Conservation (phyloP, 2,113 vertebrate species). For the Heterocephalus glaber region DNA sequence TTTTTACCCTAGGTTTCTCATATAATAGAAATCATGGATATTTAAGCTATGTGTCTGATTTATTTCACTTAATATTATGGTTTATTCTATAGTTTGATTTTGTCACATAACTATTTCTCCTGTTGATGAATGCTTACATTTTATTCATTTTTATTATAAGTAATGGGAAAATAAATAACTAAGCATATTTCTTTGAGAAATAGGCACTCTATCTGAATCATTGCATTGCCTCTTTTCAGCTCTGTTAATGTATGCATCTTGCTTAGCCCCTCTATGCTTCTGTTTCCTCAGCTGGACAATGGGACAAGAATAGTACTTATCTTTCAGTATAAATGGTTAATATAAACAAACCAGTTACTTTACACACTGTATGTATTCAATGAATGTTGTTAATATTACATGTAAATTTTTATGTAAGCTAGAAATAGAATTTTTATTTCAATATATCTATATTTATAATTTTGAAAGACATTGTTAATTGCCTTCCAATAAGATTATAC, state of each 20-base stretch:
- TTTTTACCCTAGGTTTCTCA: background rate
- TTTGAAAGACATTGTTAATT: slow-evolving; percentile 38
- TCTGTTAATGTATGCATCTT: background rate
- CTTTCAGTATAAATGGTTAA: background rate
- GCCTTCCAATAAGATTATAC: background rate
- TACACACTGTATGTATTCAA: background rate
- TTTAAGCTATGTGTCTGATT: background rate
- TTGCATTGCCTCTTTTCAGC: background rate
- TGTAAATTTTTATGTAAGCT: background rate
- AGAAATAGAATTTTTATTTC: slow-evolving; percentile 11
- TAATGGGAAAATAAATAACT: background rate
- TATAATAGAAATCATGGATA: background rate
- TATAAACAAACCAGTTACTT: slow-evolving; percentile 21
- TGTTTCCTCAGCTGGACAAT: background rate
- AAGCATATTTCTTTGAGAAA: background rate
- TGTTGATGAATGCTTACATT: background rate
- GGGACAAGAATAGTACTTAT: background rate
- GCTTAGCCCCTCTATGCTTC: background rate
- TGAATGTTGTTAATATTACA: background rate
- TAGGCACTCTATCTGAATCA: background rate
- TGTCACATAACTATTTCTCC: background rate
- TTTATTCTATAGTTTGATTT: background rate
- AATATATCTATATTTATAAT: background rate
- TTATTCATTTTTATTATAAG: background rate
- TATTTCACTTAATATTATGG: background rate